Conservation (phyloP, 2,888 invertebrate genomes). For the Eledona agricola region DNA sequence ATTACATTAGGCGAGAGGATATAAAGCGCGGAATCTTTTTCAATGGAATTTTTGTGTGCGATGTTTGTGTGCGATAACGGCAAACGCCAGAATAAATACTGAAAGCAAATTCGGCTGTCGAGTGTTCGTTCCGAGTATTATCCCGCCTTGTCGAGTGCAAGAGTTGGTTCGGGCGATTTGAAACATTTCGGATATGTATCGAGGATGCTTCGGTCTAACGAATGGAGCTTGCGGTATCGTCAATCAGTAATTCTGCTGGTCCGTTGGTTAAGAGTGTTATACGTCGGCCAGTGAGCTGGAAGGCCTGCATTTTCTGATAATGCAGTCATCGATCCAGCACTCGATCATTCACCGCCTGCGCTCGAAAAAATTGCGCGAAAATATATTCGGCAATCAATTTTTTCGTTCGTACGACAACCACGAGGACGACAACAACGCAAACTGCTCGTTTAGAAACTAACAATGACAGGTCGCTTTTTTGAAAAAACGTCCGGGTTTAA, state of each 20-base stretch:
- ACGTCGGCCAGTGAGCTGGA: slow-evolving; percentile 54
- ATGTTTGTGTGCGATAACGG: no score
- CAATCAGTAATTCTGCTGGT: slow-evolving; percentile 55
- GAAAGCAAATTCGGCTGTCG: no score
- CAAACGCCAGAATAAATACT: no score
- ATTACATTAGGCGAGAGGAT: no score
- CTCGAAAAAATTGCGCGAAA: slow-evolving; percentile 16
- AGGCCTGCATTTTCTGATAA: slow-evolving; percentile 59
- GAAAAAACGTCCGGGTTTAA: slow-evolving; percentile 31
- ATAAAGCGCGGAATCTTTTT: no score
- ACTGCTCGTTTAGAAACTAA: slow-evolving; percentile 13
- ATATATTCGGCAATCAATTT: slow-evolving; percentile 2
- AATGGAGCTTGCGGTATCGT: slow-evolving; percentile 46
- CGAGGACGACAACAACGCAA: no score
- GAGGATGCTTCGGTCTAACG: slow-evolving; percentile 25
- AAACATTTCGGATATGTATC: slow-evolving; percentile 26
- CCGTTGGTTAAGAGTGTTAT: slow-evolving; percentile 51
- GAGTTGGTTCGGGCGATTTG: slow-evolving; percentile 9
- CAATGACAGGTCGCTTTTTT: slow-evolving; percentile 10
- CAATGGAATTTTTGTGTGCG: no score
- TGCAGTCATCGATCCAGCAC: slow-evolving; percentile 52
- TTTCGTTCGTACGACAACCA: no score
- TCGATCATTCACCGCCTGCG: slow-evolving; percentile 31
- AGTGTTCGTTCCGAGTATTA: no score
- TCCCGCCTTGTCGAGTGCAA: slow-evolving; percentile 8